Evolutionary conservation across 2,113 vertebrate species (phyloP).

Genomic region (Poecilia latipinna): DNA sequence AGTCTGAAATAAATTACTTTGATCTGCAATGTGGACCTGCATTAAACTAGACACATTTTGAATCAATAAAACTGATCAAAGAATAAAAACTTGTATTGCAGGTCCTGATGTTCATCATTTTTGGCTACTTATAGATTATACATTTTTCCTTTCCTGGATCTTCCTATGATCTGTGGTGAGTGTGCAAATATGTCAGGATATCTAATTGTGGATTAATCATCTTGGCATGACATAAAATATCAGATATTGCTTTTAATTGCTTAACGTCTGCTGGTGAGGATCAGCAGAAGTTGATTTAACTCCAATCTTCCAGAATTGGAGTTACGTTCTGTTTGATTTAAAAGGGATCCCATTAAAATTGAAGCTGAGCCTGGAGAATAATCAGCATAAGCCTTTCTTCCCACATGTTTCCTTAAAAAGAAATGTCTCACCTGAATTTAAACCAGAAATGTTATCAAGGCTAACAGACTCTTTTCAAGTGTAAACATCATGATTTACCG

Average conservation of each 20-base stretch:
- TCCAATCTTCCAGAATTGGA: slow-evolving; percentile 7
- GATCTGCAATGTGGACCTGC: not conserved
- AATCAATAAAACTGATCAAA: not conserved
- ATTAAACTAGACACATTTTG: not conserved
- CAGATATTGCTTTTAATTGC: not conserved
- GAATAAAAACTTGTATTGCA: slow-evolving; percentile 10
- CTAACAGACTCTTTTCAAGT: slow-evolving; percentile 20
- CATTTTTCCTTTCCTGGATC: slow-evolving; percentile 47
- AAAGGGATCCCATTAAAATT: slow-evolving; percentile 3
- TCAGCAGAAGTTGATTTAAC: not conserved
- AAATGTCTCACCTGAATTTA: slow-evolving; percentile 11
- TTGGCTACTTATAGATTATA: slow-evolving; percentile 59
- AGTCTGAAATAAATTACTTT: not conserved
- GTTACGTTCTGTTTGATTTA: slow-evolving; percentile 22
- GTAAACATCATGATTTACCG: slow-evolving; percentile 6
- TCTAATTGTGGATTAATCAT: slow-evolving; percentile 10
- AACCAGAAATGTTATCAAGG: not conserved
- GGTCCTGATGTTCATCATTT: slow-evolving; percentile 25
- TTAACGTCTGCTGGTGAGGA: not conserved
- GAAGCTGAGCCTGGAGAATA: slow-evolving; percentile 15
- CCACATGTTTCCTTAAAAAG: slow-evolving; percentile 21
- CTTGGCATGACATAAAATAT: slow-evolving; percentile 25
- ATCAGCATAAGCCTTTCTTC: slow-evolving; percentile 6
- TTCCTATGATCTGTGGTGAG: too few species aligned
- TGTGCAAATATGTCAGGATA: not conserved